A percentile compares a stretch with the other conserved stretches of the same genome.
phyloP scores from a whole-genome alignment of 1,140 invertebrate genomes.

The Heliconius himera region DNA sequence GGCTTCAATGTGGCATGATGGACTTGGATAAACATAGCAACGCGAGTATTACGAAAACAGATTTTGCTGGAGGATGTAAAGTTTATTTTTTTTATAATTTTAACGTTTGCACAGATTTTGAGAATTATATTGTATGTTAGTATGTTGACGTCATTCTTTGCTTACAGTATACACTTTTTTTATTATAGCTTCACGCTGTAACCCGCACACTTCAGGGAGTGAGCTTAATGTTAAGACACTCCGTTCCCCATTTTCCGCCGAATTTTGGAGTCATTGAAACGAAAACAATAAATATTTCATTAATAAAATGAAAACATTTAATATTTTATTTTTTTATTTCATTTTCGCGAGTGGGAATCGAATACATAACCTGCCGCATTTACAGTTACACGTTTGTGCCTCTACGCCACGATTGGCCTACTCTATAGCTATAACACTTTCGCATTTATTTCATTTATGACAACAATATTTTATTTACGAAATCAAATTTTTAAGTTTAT shows the following conservation, averaged over 20 bases:
- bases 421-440: too few relatives aligned
- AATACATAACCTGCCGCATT: too few relatives aligned
- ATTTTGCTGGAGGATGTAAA: neutral
- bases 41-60: neutral
- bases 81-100: neutral
- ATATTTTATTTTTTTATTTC: too few relatives aligned
- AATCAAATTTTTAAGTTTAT: neutral
- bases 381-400: too few relatives aligned
- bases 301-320: too few relatives aligned
- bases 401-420: too few relatives aligned
- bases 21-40: conserved; percentile 1
- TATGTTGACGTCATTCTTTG: neutral
- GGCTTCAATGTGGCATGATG: neutral
- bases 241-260: neutral
- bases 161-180: neutral
- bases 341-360: too few relatives aligned
- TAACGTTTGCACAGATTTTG: conserved; percentile 3
- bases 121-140: neutral
- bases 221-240: neutral
- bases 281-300: too few relatives aligned
- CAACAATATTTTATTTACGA: neutral
- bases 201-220: too few relatives aligned
- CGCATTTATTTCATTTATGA: neutral
- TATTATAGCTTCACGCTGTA: neutral
- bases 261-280: neutral